A percentile compares a stretch with the other conserved stretches of the same genome.
phyloP scores from a whole-genome alignment of 2,888 invertebrate species.

The Brachypterus glaber region DNA sequence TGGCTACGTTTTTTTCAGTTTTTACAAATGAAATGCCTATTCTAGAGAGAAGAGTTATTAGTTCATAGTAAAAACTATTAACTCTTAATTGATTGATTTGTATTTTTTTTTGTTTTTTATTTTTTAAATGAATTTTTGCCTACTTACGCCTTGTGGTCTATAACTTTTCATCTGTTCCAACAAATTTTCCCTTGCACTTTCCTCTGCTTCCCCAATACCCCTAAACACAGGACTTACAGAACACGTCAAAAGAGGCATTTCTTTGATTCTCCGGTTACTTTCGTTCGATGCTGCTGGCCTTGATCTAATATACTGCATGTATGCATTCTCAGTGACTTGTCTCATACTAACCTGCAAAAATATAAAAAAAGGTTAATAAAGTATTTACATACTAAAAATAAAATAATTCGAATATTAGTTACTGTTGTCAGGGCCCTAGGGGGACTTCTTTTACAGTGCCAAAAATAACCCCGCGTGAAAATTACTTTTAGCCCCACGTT shows the following conservation, averaged over 20 bases:
- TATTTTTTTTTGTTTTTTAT: no score
- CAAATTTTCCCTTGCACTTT: constrained; percentile 42
- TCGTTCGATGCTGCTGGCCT: constrained; percentile 83
- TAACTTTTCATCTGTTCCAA: constrained; percentile 64
- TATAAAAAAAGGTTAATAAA: constrained; percentile 7
- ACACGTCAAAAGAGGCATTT: constrained; percentile 46
- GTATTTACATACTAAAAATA: constrained; percentile 2
- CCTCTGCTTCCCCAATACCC: constrained; percentile 32
- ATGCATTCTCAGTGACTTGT: constrained; percentile 77
- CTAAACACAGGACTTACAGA: constrained; percentile 57
- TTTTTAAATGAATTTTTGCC: no score
- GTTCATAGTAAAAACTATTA: no score
- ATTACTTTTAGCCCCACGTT: no score
- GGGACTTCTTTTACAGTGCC: no score
- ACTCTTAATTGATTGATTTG: no score
- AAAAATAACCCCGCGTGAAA: no score
- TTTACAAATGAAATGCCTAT: no score
- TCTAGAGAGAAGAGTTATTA: no score
- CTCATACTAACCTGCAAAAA: constrained; percentile 50
- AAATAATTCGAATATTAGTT: no score
- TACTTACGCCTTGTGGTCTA: constrained; percentile 60
- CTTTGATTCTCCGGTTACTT: constrained; percentile 79
- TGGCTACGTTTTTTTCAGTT: no score
- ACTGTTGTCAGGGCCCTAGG: no score
- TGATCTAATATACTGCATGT: constrained; percentile 81